Percentiles rank a stretch among this genome's conserved stretches.
Evolutionary conservation across 2,797 vertebrate species (phyloP).

Genomic region (Bradypodion ventrale): DNA sequence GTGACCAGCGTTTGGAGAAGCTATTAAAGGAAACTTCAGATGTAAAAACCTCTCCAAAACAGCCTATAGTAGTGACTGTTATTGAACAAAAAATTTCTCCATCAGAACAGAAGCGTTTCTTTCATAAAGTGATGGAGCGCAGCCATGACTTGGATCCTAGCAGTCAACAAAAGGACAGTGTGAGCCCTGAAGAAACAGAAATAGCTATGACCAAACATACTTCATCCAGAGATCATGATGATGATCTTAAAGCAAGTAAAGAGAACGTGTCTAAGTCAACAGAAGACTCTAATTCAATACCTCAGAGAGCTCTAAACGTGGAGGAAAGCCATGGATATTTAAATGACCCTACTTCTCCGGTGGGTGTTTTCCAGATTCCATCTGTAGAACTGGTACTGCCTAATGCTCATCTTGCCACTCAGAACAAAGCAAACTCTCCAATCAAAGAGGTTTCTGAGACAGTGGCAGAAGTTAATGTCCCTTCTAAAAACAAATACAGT

Average conservation of each 20-base stretch:
- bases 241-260: slow-evolving; percentile 22
- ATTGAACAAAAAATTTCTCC: slow-evolving; percentile 42
- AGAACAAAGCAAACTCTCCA: slow-evolving; percentile 7
- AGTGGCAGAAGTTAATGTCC: slow-evolving; percentile 47
- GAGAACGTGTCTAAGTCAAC: slow-evolving; percentile 28
- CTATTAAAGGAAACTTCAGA: slow-evolving; percentile 55
- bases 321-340: neutral
- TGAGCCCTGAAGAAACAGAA: slow-evolving; percentile 18
- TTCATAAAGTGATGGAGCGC: slow-evolving; percentile 41
- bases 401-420: neutral
- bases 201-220: slow-evolving; percentile 28
- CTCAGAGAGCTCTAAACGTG: neutral
- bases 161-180: slow-evolving; percentile 18
- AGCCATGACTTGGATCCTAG: neutral
- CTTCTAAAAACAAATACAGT: slow-evolving; percentile 34
- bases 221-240: slow-evolving; percentile 17
- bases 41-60: slow-evolving; percentile 24
- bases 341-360: slow-evolving; percentile 16
- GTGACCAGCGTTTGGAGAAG: slow-evolving; percentile 46
- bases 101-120: slow-evolving; percentile 36
- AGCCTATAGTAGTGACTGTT: slow-evolving; percentile 47
- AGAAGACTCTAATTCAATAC: slow-evolving; percentile 1
- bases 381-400: slow-evolving; percentile 6
- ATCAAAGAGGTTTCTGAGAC: slow-evolving; percentile 57
- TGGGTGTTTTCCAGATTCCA: neutral